Evolutionary conservation across 2,888 invertebrate species (phyloP).

Genomic region (Tineola bisselliella): DNA sequence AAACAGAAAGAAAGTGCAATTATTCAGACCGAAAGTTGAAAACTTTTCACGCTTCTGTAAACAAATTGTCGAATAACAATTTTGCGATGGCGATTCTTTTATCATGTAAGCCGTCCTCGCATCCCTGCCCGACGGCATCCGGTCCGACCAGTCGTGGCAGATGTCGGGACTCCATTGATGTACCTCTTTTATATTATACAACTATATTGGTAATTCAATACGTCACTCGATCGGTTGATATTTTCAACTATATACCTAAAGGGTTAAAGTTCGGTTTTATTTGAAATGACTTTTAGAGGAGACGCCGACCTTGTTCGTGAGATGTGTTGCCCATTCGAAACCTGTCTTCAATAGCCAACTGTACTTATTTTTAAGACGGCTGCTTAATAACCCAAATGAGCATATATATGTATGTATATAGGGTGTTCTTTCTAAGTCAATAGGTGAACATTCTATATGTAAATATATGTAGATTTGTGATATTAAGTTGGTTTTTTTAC

Average conservation of each 20-base stretch:
- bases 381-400: neutral
- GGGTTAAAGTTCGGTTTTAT: neutral
- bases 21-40: too few species aligned
- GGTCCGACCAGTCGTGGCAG: slow-evolving; percentile 13
- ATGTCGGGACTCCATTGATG: slow-evolving; percentile 14
- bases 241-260: neutral
- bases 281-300: neutral
- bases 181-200: slow-evolving; percentile 1
- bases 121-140: slow-evolving; percentile 10
- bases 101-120: slow-evolving; percentile 1
- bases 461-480: too few species aligned
- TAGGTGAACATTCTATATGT: too few species aligned
- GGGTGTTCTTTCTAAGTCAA: too few species aligned
- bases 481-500: too few species aligned
- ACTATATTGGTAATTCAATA: neutral
- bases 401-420: too few species aligned
- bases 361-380: neutral
- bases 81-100: neutral
- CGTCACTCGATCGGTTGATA: neutral
- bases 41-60: neutral
- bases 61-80: neutral
- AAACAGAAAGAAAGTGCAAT: too few species aligned
- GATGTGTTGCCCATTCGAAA: neutral
- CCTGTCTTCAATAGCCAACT: slow-evolving; percentile 4
- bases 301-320: neutral